Conservation (phyloP, 2,888 invertebrate species). For the Stenoptilia bipunctidactyla region DNA sequence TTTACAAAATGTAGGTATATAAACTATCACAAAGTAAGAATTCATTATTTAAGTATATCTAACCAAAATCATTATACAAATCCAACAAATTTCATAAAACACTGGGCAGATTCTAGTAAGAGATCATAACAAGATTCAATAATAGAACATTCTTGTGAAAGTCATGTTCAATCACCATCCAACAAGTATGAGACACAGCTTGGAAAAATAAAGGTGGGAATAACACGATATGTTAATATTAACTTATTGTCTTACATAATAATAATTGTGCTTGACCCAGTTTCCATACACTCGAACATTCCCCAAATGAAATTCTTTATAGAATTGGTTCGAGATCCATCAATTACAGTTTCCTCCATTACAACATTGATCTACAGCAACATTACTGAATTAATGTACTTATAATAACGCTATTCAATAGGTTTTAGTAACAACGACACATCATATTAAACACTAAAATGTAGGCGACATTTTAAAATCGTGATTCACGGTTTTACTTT, state of each 20-base stretch:
- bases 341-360: slow-evolving; percentile 24
- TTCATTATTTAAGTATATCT: slow-evolving; percentile 33
- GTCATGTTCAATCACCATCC: slow-evolving; percentile 23
- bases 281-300: slow-evolving; percentile 31
- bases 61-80: slow-evolving; percentile 33
- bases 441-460: too few relatives aligned
- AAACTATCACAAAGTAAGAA: slow-evolving; percentile 59
- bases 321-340: slow-evolving; percentile 43
- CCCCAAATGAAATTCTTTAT: slow-evolving; percentile 28
- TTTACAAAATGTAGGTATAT: slow-evolving; percentile 56
- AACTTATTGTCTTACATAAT: slow-evolving; percentile 58
- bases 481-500: too few relatives aligned
- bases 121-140: slow-evolving; percentile 67
- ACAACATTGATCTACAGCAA: slow-evolving; percentile 4
- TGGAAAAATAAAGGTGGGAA: slow-evolving; percentile 42
- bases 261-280: slow-evolving; percentile 60
- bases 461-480: too few relatives aligned
- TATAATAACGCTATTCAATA: slow-evolving; percentile 43
- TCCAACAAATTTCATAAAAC: slow-evolving; percentile 52
- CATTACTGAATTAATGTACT: slow-evolving; percentile 29
- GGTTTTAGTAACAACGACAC: too few relatives aligned
- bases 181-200: slow-evolving; percentile 27
- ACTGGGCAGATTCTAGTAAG: slow-evolving; percentile 67
- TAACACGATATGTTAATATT: slow-evolving; percentile 55
- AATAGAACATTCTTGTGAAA: neutral